These are phyloP conservation scores for Oligia strigilis DNA, from an alignment of 2,888 invertebrate genomes.

Conservation along the genomic window DNA sequence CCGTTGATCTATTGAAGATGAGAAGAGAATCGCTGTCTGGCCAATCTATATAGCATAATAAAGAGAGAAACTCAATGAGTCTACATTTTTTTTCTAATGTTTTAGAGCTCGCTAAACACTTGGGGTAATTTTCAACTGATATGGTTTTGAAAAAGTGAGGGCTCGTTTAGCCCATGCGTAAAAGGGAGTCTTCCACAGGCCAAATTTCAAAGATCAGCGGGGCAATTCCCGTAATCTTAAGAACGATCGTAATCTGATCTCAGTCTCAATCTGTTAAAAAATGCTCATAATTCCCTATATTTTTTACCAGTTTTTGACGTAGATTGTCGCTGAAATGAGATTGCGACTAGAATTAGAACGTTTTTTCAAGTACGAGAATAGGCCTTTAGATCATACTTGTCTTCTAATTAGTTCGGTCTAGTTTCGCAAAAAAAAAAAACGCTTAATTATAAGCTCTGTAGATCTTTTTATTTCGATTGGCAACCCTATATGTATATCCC, in stretches of 20 bases:
- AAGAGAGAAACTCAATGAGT: background rate
- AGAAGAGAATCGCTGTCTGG: background rate
- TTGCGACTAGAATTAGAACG: no score
- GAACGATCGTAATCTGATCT: no score
- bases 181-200: background rate
- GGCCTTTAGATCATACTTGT: background rate
- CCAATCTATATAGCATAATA: background rate
- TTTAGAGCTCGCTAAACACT: background rate
- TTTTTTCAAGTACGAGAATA: no score
- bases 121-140: no score
- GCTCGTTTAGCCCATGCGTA: background rate
- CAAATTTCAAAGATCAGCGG: background rate
- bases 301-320: no score
- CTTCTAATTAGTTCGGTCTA: no score
- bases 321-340: no score
- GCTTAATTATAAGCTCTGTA: background rate
- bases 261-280: no score
- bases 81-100: no score
- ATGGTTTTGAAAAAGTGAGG: no score
- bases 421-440: background rate
- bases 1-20: background rate
- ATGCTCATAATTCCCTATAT: no score
- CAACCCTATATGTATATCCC: constrained; percentile 43
- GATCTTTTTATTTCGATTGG: background rate
- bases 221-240: no score